These are phyloP conservation scores for Procambarus clarkii DNA, from an alignment of 1,140 invertebrate species.

Conservation along the genomic window DNA sequence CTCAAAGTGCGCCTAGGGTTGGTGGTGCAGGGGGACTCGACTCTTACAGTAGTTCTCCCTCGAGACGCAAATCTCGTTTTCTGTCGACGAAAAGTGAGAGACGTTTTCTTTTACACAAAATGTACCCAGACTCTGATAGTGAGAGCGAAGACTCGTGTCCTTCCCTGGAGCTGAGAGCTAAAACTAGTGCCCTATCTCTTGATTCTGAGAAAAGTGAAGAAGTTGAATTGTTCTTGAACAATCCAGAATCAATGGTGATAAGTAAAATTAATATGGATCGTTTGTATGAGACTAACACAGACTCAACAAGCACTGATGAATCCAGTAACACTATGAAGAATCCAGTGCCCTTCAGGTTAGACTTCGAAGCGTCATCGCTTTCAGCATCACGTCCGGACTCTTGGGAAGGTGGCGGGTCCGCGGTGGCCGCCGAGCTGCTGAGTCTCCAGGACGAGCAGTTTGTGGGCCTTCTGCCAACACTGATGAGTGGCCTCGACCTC, in stretches of 20 bases:
- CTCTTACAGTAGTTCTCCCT: background rate
- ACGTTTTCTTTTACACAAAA: constrained; percentile 38
- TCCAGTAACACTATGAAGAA: background rate
- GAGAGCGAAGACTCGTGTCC: constrained; percentile 13
- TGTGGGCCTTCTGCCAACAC: constrained; percentile 17
- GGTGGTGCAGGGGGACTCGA: background rate
- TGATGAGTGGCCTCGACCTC: background rate
- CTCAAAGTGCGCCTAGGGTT: background rate
- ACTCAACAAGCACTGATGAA: background rate
- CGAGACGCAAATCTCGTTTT: background rate
- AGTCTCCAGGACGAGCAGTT: constrained; percentile 44
- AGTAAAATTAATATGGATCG: background rate
- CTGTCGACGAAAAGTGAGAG: constrained; percentile 3
- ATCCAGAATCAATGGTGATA: constrained; percentile 43
- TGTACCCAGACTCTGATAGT: constrained; percentile 59
- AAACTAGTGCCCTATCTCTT: background rate
- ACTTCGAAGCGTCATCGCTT: background rate
- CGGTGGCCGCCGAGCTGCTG: constrained; percentile 15
- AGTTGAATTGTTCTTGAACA: constrained; percentile 53
- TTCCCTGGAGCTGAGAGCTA: background rate
- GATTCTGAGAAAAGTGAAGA: constrained; percentile 23
- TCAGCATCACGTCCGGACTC: background rate
- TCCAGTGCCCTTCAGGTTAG: background rate
- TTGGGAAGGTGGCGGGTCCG: background rate
- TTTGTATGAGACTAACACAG: background rate